These are phyloP conservation scores for Melanophora roralis DNA, from an alignment of 2,888 invertebrate species.

Conservation along the genomic window DNA sequence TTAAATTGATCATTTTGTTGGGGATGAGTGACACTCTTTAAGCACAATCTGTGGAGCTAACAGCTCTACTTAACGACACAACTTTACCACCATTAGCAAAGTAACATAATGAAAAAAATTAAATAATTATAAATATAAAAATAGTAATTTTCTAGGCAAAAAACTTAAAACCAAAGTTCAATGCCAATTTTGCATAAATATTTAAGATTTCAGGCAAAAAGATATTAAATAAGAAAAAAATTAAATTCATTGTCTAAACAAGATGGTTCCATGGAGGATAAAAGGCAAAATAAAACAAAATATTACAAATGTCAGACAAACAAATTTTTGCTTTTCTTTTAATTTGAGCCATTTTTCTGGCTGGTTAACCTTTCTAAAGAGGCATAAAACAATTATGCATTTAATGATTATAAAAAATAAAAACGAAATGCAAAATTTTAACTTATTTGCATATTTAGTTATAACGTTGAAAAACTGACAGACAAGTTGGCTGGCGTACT, in stretches of 20 bases:
- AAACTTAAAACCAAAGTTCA: conserved; percentile 39
- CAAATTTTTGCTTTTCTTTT: conserved; percentile 40
- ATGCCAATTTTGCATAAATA: conserved; percentile 46
- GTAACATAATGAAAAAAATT: not conserved
- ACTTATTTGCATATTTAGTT: conserved; percentile 45
- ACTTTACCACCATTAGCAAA: too few relatives aligned
- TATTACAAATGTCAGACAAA: conserved; percentile 21
- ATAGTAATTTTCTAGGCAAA: conserved; percentile 33
- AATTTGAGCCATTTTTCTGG: conserved; percentile 52
- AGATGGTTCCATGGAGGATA: conserved; percentile 10
- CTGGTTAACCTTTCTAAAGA: conserved; percentile 60
- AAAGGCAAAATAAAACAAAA: not conserved
- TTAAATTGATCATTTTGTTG: too few relatives aligned
- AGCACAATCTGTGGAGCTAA: too few relatives aligned
- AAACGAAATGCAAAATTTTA: conserved; percentile 5
- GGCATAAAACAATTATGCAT: conserved; percentile 52
- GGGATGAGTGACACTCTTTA: too few relatives aligned
- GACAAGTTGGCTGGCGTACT: not conserved
- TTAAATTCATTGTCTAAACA: not conserved
- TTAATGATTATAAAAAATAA: conserved; percentile 15
- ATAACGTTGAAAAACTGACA: not conserved
- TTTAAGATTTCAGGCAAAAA: not conserved
- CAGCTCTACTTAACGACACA: too few relatives aligned
- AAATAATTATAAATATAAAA: conserved; percentile 11
- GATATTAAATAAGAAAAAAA: not conserved